Percentiles rank a stretch among this genome's conserved stretches.
These are phyloP conservation scores for Grammomys dolichurus DNA, from an alignment of 2,113 vertebrate species.

Conservation along the genomic window DNA sequence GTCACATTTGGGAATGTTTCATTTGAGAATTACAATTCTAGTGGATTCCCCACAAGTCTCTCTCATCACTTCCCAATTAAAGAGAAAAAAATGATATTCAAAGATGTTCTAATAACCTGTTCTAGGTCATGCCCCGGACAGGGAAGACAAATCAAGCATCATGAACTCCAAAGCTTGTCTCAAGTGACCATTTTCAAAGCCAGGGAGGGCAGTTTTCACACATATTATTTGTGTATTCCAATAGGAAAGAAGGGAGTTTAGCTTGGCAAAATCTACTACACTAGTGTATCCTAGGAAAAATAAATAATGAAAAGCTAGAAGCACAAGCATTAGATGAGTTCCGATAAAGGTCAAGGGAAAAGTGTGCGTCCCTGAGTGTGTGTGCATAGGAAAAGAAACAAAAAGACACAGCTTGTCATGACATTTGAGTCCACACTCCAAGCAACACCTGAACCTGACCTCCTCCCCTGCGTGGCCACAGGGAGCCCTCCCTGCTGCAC, in stretches of 20 bases:
- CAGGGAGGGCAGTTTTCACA: background rate
- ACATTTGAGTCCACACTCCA: background rate
- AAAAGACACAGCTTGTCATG: background rate
- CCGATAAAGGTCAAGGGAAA: conserved; percentile 21
- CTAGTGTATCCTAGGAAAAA: conserved; percentile 56
- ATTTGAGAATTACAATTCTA: background rate
- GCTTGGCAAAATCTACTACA: conserved; percentile 65
- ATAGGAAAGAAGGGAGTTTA: conserved; percentile 18
- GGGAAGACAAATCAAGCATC: background rate
- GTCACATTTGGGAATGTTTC: background rate
- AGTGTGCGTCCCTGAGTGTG: background rate
- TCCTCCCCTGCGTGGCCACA: rapidly evolving
- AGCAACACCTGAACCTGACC: background rate
- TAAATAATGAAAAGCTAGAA: conserved; percentile 30
- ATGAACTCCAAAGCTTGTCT: background rate
- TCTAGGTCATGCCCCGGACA: background rate
- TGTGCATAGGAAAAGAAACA: background rate
- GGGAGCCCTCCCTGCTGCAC: background rate
- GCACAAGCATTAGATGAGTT: background rate
- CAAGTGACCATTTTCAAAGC: conserved; percentile 19
- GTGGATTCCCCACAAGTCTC: background rate
- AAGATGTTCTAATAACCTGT: background rate
- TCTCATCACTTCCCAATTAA: background rate
- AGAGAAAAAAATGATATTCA: background rate
- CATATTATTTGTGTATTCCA: conserved; percentile 10